Evolutionary conservation across 2,888 invertebrate species (phyloP).

Genomic region (Clivina fossor): DNA sequence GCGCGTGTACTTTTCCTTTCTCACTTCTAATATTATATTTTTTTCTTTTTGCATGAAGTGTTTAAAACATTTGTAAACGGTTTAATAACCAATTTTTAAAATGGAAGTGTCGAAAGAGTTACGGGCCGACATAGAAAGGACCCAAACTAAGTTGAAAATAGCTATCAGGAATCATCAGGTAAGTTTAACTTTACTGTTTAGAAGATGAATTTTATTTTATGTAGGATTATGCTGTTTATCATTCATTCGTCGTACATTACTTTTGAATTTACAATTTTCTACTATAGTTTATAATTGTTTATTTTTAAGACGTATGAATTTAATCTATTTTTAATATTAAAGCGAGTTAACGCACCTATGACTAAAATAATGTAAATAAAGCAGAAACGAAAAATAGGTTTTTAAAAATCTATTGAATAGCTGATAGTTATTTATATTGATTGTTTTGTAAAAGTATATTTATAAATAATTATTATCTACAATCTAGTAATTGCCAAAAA

Average conservation of each 20-base stretch:
- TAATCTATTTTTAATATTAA: conserved; percentile 14
- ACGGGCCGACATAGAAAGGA: conserved; percentile 49
- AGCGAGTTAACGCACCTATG: too few relatives aligned
- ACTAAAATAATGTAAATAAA: too few relatives aligned
- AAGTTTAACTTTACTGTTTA: conserved; percentile 42
- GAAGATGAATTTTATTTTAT: conserved; percentile 5
- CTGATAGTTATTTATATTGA: too few relatives aligned
- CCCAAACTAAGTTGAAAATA: conserved; percentile 51
- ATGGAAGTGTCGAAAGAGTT: conserved; percentile 51
- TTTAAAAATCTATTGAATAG: too few relatives aligned
- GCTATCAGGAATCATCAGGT: conserved; percentile 54
- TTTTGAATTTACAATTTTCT: conserved; percentile 12
- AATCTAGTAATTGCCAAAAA: too few relatives aligned
- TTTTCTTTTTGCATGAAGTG: conserved; percentile 22
- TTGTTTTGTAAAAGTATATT: too few relatives aligned
- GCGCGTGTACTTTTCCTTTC: conserved; percentile 30
- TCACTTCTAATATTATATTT: conserved; percentile 24
- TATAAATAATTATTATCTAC: too few relatives aligned
- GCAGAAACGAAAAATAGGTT: too few relatives aligned
- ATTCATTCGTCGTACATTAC: background rate
- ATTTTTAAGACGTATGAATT: background rate
- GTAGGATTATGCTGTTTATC: conserved; percentile 18
- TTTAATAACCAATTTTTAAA: conserved; percentile 36
- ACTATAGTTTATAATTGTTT: conserved; percentile 11
- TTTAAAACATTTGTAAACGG: conserved; percentile 12